Base-by-base conservation (phyloP, 2,113 vertebrate genomes). In the Paramisgurnus dabryanus region DNA sequence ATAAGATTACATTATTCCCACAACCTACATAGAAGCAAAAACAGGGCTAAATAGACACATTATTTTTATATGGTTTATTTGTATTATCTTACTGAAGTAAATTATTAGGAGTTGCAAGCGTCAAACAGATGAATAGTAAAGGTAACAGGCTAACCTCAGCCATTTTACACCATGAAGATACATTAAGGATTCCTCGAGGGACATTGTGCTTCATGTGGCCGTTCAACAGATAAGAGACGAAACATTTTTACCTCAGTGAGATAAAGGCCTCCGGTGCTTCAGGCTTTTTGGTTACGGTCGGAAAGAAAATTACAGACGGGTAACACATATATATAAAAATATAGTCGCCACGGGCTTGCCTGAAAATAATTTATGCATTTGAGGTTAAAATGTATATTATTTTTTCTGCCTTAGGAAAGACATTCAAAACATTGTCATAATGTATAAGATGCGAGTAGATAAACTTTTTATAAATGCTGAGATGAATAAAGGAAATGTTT, bases 211-310 rank as follows among this genome's bases (percentile, higher is more conserved):
- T 43, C 63, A 72, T 11, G 43, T 72, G 77, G 53, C 17, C 68
- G 39, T 80, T 80, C 27, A 49, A 8, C 43, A 63, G 78, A 80
- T 80, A 80, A 80, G 55, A 68, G 57, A 71, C 18, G 1, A 40
- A 63, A 72, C 68, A 50, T 9, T 71, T 70, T 70, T 64, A 80
- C 78, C 65, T 71, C 17, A 3, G 17, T 0, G 18, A 80, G 78
- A 80, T 80, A 72, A 63, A 61, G 60, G 68, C 27, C 27, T 40
- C 12, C n/a, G 10, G 5, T 49, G 78, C 67, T 63, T 18, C 66
- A 55, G 67, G 74, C 70, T 57, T 65, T 65, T 27, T 77, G 47
- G 61, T 55, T 76, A 76, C 0, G 58, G 43, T 64, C 9, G 45
- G 34, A 40, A 66, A 55, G 63, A 67, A 67, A 66, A 66, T 67